These are phyloP conservation scores for Takifugu rubripes DNA, from an alignment of 2,797 vertebrate genomes.

Conservation along the genomic window DNA sequence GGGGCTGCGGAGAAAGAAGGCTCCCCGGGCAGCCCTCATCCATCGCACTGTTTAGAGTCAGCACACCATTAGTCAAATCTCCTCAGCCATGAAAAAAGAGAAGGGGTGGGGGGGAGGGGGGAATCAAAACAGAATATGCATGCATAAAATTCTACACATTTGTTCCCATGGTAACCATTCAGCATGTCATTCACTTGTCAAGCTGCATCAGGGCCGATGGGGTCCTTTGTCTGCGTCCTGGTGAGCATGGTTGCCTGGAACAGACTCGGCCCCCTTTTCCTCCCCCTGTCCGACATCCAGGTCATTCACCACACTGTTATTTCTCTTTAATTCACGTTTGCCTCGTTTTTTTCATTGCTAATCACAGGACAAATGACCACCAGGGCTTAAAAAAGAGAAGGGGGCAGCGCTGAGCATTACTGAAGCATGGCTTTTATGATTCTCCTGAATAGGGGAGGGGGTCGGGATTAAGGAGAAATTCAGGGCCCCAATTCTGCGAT, in stretches of 20 bases:
- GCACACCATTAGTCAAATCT: slow-evolving; percentile 98
- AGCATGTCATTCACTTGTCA: slow-evolving; percentile 99
- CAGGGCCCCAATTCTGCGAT: slow-evolving; percentile 54
- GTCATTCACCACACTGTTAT: slow-evolving; percentile 76
- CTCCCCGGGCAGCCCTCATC: slow-evolving; percentile 65
- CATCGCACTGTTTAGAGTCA: slow-evolving; percentile 74
- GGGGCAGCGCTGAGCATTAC: slow-evolving; percentile 57
- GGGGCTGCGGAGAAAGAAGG: slow-evolving; percentile 47
- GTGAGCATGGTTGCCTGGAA: slow-evolving; percentile 85
- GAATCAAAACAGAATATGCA: slow-evolving; percentile 87
- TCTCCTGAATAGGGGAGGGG: slow-evolving; percentile 52
- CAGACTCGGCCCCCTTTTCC: slow-evolving; percentile 43
- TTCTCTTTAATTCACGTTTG: slow-evolving; percentile 71
- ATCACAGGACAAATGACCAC: slow-evolving; percentile 75
- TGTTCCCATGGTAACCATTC: slow-evolving; percentile 99
- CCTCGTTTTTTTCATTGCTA: slow-evolving; percentile 67
- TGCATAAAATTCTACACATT: slow-evolving; percentile 99
- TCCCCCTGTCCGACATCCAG: slow-evolving; percentile 76
- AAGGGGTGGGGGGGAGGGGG: slow-evolving; percentile 7
- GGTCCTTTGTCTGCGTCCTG: slow-evolving; percentile 94
- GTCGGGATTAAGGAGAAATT: slow-evolving; percentile 63
- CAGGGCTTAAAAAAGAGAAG: slow-evolving; percentile 34
- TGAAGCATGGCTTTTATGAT: slow-evolving; percentile 68
- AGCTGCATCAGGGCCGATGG: slow-evolving; percentile 95
- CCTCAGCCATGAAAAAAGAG: slow-evolving; percentile 66